A percentile compares a stretch with the other conserved stretches of the same genome.
phyloP scores from a whole-genome alignment of 2,113 vertebrate species.

The Tauraco erythrolophus region DNA sequence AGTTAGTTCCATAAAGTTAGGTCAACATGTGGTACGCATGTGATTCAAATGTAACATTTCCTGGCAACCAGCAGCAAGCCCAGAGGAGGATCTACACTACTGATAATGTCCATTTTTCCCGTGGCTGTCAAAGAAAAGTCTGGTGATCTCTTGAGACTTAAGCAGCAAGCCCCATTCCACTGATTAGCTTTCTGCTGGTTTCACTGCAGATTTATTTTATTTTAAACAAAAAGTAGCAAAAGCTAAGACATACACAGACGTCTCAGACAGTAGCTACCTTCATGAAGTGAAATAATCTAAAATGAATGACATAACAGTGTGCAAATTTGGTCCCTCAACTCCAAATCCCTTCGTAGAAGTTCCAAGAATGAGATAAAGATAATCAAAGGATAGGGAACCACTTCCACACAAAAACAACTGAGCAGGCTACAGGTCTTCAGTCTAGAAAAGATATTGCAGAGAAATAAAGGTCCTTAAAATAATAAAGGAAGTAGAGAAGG shows the following conservation, averaged over 20 bases:
- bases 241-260: background rate
- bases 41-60: background rate
- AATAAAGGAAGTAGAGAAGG: background rate
- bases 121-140: background rate
- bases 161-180: background rate
- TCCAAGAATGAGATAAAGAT: background rate
- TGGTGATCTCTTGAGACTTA: background rate
- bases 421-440: background rate
- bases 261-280: background rate
- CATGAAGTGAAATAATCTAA: background rate
- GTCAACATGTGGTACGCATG: background rate
- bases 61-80: background rate
- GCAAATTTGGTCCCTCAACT: background rate
- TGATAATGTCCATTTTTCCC: background rate
- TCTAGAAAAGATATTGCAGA: background rate
- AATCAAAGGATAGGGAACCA: background rate
- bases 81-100: background rate
- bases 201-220: background rate
- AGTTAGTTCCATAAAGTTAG: slow-evolving; percentile 13
- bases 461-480: background rate
- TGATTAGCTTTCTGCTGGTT: background rate
- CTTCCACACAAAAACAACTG: background rate
- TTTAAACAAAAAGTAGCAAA: background rate
- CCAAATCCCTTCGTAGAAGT: background rate
- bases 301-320: background rate